A percentile compares a stretch with the other conserved stretches of the same genome.
These are phyloP conservation scores for Catharus bicknelli DNA, from an alignment of 2,113 vertebrate genomes.

Conservation along the genomic window DNA sequence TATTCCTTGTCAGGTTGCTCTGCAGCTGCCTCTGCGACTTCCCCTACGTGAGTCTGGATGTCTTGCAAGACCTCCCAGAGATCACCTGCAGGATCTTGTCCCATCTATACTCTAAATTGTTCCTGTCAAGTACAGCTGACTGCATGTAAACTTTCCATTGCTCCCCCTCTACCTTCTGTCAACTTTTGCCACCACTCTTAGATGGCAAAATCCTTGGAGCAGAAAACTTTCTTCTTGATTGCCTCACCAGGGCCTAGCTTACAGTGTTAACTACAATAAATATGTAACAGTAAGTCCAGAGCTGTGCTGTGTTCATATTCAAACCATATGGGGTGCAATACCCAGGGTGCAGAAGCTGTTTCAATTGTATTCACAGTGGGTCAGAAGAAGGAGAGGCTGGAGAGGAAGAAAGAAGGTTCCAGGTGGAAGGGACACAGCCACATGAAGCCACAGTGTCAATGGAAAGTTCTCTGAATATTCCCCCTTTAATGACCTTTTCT, in stretches of 20 bases:
- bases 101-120: background rate
- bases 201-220: background rate
- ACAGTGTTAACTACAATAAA: background rate
- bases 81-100: background rate
- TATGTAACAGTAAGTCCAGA: background rate
- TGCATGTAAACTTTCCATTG: background rate
- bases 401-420: background rate
- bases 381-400: background rate
- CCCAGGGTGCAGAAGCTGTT: background rate
- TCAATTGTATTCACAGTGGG: background rate
- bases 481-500: conserved; percentile 9
- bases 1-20: background rate
- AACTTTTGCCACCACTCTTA: background rate
- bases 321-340: background rate
- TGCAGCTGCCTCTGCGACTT: background rate
- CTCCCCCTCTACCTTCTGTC: background rate
- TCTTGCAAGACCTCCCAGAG: background rate
- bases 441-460: background rate
- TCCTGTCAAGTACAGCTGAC: background rate
- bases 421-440: background rate
- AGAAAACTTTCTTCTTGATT: background rate
- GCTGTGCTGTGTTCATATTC: background rate
- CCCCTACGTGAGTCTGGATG: background rate
- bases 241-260: background rate
- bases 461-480: background rate